phyloP scores from a whole-genome alignment of 2,888 invertebrate species.

The Schizaphis graminum region DNA sequence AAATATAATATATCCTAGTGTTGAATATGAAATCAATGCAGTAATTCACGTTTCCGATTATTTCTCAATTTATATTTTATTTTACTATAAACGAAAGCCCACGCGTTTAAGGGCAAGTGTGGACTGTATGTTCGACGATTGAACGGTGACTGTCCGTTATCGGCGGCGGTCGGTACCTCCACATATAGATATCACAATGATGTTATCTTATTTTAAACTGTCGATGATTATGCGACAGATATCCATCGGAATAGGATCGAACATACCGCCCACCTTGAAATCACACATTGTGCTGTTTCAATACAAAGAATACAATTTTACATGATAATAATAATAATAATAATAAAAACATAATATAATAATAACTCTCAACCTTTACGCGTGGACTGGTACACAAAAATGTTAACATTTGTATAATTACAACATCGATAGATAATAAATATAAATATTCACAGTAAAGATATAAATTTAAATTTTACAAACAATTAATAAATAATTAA shows the following conservation, averaged over 20 bases:
- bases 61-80: neutral
- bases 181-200: too few species aligned
- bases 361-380: neutral
- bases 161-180: too few species aligned
- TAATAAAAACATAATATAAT: neutral
- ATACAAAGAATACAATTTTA: neutral
- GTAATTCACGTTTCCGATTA: too few species aligned
- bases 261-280: conserved; percentile 21
- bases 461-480: neutral
- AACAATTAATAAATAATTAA: neutral
- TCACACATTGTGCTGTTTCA: neutral
- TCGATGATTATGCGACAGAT: too few species aligned
- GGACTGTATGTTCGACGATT: neutral
- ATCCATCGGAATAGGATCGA: too few species aligned
- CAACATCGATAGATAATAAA: neutral
- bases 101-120: neutral
- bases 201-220: too few species aligned
- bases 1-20: too few species aligned
- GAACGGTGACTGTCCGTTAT: too few species aligned
- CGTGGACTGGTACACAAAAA: neutral
- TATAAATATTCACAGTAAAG: neutral
- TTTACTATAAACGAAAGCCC: neutral
- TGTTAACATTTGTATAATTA: neutral
- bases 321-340: neutral
- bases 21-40: too few species aligned